phyloP scores from a whole-genome alignment of 2,797 vertebrate species.

The Spea hammondii region DNA sequence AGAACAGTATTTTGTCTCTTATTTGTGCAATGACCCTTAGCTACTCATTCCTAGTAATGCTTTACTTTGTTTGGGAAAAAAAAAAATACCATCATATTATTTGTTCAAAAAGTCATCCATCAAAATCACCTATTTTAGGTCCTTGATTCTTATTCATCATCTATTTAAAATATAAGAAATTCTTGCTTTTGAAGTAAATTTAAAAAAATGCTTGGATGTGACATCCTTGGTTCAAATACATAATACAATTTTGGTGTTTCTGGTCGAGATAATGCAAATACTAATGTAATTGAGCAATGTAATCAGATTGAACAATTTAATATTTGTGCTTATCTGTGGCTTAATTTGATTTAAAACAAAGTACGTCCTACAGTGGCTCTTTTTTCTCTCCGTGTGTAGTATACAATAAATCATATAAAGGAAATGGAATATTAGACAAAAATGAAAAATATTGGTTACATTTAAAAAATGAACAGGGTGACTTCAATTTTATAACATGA shows the following conservation, averaged over 20 bases:
- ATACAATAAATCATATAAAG: neutral
- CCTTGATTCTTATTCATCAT: too few species aligned
- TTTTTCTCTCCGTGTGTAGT: neutral
- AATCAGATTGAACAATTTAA: neutral
- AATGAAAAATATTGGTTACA: too few species aligned
- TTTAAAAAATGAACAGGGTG: too few species aligned
- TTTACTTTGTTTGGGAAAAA: too few species aligned
- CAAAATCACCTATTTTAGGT: neutral
- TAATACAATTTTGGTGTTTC: neutral
- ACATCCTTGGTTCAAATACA: neutral
- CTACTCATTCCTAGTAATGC: neutral
- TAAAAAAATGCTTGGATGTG: neutral
- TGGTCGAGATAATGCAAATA: constrained; percentile 4
- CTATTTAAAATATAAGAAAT: neutral
- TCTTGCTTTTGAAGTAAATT: neutral
- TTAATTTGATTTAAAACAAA: neutral
- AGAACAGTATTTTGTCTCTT: neutral
- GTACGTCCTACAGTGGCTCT: neutral
- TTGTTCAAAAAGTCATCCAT: neutral
- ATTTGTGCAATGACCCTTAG: neutral
- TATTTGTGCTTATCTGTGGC: neutral
- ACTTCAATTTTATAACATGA: too few species aligned
- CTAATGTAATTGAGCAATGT: neutral
- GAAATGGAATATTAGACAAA: neutral
- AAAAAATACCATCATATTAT: too few species aligned